phyloP scores from a whole-genome alignment of 2,888 invertebrate species.

The Agriopis marginaria region DNA sequence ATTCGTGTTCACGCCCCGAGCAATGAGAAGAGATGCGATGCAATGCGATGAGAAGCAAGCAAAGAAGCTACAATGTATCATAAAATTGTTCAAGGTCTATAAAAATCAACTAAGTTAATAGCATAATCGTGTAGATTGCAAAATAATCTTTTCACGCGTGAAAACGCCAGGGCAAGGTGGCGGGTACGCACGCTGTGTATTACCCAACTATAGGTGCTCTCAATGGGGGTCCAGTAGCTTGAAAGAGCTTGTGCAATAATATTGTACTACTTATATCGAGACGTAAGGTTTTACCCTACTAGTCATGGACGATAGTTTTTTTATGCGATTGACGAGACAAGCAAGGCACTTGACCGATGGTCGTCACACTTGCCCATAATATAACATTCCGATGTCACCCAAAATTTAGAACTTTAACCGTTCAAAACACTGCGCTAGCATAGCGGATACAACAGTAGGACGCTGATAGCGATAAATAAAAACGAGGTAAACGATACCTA shows the following conservation, averaged over 20 bases:
- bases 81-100: constrained; percentile 32
- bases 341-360: no score
- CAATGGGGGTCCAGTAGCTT: constrained; percentile 51
- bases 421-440: no score
- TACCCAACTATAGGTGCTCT: constrained; percentile 56
- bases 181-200: constrained; percentile 46
- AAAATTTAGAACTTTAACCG: no score
- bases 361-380: no score
- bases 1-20: no score
- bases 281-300: constrained; percentile 6
- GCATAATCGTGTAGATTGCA: constrained; percentile 44
- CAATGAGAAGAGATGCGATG: no score
- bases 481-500: no score
- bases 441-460: no score
- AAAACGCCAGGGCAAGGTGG: constrained; percentile 51
- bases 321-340: background rate
- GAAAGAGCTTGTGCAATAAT: constrained; percentile 55
- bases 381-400: no score
- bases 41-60: no score
- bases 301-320: background rate
- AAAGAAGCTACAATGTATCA: background rate
- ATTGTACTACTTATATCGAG: constrained; percentile 17
- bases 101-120: constrained; percentile 39
- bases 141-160: constrained; percentile 60
- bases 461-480: no score